These are phyloP conservation scores for Eidolon helvum DNA, from an alignment of 2,113 vertebrate species.

Conservation along the genomic window DNA sequence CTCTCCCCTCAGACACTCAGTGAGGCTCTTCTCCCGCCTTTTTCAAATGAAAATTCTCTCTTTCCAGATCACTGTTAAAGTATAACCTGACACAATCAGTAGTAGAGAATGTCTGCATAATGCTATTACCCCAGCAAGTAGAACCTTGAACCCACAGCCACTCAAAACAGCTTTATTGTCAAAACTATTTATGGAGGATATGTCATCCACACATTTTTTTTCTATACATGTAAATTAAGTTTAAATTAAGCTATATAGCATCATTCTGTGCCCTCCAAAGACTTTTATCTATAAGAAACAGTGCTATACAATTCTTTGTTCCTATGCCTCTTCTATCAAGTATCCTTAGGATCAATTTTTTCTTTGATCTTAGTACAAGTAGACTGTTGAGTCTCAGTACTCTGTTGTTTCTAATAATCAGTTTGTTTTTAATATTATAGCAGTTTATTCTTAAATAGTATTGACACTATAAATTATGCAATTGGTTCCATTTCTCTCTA, in stretches of 20 bases:
- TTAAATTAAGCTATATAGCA: background rate
- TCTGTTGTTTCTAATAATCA: background rate
- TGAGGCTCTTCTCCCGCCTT: rapidly evolving
- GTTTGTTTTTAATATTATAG: background rate
- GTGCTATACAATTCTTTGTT: background rate
- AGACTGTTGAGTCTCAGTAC: background rate
- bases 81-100: background rate
- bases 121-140: background rate
- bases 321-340: background rate
- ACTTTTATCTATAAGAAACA: background rate
- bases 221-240: background rate
- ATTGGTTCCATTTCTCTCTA: background rate
- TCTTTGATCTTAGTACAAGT: background rate
- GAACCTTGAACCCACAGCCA: background rate
- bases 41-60: background rate
- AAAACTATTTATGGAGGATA: background rate
- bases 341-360: background rate
- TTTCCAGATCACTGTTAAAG: background rate
- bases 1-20: background rate
- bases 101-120: background rate
- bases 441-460: background rate
- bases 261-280: background rate
- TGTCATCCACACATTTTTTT: background rate
- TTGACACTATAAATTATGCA: background rate
- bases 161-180: background rate